Evolutionary conservation across 2,888 invertebrate genomes (phyloP), one percentile per base, ranked within the genome.

Genomic region (Philereme vetulata): DNA sequence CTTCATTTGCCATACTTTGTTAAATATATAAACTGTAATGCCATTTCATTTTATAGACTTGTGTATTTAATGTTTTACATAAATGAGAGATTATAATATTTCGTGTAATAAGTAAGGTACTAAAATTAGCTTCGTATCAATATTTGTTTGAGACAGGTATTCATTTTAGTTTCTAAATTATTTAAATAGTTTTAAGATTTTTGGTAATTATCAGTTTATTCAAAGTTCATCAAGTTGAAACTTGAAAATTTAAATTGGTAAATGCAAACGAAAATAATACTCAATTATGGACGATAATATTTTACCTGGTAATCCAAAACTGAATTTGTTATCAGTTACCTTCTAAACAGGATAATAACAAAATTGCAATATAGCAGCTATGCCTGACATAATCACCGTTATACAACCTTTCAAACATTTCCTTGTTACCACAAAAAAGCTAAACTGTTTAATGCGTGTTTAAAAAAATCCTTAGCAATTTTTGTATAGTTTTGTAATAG

Each of bases 81-180:
- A 38, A 38, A 6, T 54, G 47, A 8, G 60, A 67, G 65, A 65
- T 63, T 62, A 65, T 45, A 40, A 45, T 54, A 35, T 40, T 45
- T 34, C 5, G 44, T 51, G 11, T 54, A n/a, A 49, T 49, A 53
- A 51, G 21, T 49, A 53, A 51, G 21, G 21, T 44, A 35, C 35
- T 53, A 49, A 53, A 40, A 47, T 34, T 45, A 8, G 42, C 43
- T 36, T 59, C 42, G 51, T 50, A 35, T 38, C 32, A 55, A 38
- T 10, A 56, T 62, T 59, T 49, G n/a, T 53, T 60, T 60, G 21
- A 60, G 47, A 62, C 66, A 59, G 62, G 60, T 55, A 67, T 46
- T 1, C 21, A 50, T 53, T 47, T 61, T 56, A 51, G 46, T 51
- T 21, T 46, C 3, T 50, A 38, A 11, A 45, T 33, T 44, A 56